These are phyloP conservation scores for Hemicordylus capensis DNA, from an alignment of 2,113 vertebrate species.

Conservation along the genomic window DNA sequence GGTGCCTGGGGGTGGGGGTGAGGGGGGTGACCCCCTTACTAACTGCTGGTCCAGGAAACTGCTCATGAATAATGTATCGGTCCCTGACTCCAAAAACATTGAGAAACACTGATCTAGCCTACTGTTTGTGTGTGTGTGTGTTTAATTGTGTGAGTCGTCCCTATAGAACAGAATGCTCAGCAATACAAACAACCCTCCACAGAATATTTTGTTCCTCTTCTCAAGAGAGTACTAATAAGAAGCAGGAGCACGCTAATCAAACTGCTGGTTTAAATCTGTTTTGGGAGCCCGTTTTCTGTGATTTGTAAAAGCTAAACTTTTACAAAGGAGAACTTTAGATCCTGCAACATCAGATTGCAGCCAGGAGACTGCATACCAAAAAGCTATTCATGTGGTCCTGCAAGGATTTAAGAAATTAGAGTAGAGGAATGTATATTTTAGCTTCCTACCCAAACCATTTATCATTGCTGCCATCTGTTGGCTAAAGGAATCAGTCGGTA, in stretches of 20 bases:
- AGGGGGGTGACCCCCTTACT: no score
- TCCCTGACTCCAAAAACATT: no score
- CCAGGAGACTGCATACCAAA: neutral
- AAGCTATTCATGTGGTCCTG: neutral
- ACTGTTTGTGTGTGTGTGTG: no score
- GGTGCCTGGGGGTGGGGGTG: no score
- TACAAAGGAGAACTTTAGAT: neutral
- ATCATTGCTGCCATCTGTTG: neutral
- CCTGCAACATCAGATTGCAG: neutral
- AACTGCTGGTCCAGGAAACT: no score
- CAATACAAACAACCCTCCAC: neutral
- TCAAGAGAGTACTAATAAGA: neutral
- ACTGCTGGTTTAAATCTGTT: slow-evolving; percentile 7
- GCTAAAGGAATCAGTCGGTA: neutral
- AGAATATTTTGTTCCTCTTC: neutral
- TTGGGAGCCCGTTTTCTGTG: slow-evolving; percentile 11
- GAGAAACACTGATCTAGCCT: no score
- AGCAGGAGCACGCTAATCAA: neutral
- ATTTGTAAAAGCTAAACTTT: neutral
- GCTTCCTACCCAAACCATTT: neutral
- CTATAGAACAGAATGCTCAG: neutral
- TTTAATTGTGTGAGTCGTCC: no score
- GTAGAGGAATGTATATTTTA: neutral
- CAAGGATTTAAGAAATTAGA: neutral
- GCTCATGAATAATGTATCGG: no score